Conservation (phyloP, 2,888 invertebrate genomes). For the Drosophila gaucha region DNA sequence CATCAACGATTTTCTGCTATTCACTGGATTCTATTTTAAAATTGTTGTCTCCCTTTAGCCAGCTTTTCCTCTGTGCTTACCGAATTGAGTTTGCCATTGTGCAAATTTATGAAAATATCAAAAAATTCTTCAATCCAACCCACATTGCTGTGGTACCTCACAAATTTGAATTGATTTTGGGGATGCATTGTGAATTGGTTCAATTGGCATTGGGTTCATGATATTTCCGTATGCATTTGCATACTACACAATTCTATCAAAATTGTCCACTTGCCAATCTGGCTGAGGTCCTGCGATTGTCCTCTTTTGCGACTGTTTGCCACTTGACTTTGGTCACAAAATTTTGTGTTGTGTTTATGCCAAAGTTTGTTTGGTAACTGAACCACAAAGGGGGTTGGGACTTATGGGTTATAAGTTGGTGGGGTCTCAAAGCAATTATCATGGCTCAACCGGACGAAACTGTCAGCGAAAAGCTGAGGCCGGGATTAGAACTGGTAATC, state of each 20-base stretch:
- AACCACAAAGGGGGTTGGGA: background rate
- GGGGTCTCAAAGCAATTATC: conserved; percentile 45
- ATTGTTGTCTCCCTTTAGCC: background rate
- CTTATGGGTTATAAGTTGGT: background rate
- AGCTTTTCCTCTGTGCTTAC: background rate
- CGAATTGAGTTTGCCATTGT: background rate
- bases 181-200: background rate
- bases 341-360: conserved; percentile 9
- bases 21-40: background rate
- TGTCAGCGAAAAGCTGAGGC: conserved; percentile 38
- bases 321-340: conserved; percentile 16
- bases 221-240: conserved; percentile 12
- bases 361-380: conserved; percentile 29
- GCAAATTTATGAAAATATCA: conserved; percentile 19
- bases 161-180: conserved; percentile 3
- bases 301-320: background rate
- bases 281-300: background rate
- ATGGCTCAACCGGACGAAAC: conserved; percentile 30
- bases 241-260: conserved; percentile 17
- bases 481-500: conserved; percentile 40
- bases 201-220: conserved; percentile 5
- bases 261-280: background rate
- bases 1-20: background rate
- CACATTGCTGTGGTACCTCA: too few relatives aligned
- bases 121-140: background rate